Evolutionary conservation across 2,888 invertebrate genomes (phyloP).

Genomic region (Belgica antarctica): DNA sequence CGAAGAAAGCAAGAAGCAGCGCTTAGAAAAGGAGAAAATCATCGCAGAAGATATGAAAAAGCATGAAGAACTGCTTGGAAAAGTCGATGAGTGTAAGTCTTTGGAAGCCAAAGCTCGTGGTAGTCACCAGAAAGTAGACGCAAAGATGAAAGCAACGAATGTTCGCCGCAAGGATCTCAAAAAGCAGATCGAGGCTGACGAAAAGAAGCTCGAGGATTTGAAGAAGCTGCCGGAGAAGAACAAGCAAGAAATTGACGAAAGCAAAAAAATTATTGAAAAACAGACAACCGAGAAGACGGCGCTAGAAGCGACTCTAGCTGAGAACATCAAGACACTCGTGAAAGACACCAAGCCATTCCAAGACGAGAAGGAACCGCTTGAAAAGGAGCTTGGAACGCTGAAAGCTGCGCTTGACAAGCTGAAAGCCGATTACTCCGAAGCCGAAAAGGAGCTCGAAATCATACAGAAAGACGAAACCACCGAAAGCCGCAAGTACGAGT

Average conservation of each 20-base stretch:
- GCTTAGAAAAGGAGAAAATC: conserved; percentile 54
- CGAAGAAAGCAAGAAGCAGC: conserved; percentile 53
- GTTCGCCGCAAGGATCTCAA: conserved; percentile 74
- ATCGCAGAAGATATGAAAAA: conserved; percentile 55
- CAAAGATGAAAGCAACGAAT: conserved; percentile 66
- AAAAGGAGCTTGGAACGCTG: conserved; percentile 65
- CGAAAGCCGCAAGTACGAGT: conserved; percentile 52
- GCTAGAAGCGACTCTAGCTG: conserved; percentile 63
- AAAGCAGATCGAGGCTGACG: conserved; percentile 64
- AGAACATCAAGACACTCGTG: conserved; percentile 58
- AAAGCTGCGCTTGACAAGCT: conserved; percentile 70
- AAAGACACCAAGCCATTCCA: conserved; percentile 59
- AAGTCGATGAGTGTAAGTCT: conserved; percentile 62
- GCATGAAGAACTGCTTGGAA: conserved; percentile 59
- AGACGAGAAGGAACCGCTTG: conserved; percentile 59
- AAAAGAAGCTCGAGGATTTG: conserved; percentile 66
- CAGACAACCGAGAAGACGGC: conserved; percentile 59
- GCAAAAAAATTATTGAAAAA: conserved; percentile 60
- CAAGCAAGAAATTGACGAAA: conserved; percentile 65
- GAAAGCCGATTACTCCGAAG: conserved; percentile 59
- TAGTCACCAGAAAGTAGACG: conserved; percentile 64
- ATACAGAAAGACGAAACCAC: conserved; percentile 57
- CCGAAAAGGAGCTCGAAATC: conserved; percentile 77
- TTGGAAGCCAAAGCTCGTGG: conserved; percentile 65
- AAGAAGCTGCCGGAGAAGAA: conserved; percentile 71